phyloP scores from a whole-genome alignment of 1,140 invertebrate species.

The Lepidurus arcticus region DNA sequence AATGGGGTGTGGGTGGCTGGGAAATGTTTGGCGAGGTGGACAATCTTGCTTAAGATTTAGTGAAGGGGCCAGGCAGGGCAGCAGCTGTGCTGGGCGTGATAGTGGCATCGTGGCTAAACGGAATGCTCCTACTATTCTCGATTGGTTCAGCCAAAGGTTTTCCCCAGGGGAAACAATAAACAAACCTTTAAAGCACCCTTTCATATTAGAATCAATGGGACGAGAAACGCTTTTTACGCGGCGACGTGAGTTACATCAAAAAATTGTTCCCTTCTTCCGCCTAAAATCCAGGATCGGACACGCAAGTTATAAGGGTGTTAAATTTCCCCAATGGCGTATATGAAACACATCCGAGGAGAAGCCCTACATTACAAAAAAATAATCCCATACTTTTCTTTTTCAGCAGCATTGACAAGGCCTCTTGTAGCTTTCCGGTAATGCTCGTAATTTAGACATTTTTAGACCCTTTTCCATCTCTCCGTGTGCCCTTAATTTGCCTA shows the following conservation, averaged over 20 bases:
- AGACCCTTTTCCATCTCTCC: background rate
- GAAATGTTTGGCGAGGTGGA: conserved; percentile 8
- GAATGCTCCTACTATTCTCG: background rate
- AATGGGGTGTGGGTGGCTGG: background rate
- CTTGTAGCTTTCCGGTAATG: conserved; percentile 8
- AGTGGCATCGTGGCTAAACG: conserved; percentile 6
- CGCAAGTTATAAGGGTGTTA: background rate
- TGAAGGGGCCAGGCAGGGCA: conserved; percentile 11
- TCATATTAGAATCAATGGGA: background rate
- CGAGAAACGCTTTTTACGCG: background rate
- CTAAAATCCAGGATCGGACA: background rate
- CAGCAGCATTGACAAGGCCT: background rate
- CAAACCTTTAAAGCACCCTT: background rate
- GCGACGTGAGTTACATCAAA: conserved; percentile 12
- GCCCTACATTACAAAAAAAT: background rate
- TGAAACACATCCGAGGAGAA: background rate
- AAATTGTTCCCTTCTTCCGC: background rate
- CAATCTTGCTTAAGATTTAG: conserved; percentile 18
- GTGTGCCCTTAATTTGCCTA: conserved; percentile 10
- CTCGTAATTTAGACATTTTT: background rate
- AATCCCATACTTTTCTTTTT: background rate
- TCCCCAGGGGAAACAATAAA: background rate
- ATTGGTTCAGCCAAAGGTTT: background rate
- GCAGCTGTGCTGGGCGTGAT: conserved; percentile 2
- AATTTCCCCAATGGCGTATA: background rate